phyloP scores from a whole-genome alignment of 2,888 invertebrate species.

The Athripsodes cinereus region DNA sequence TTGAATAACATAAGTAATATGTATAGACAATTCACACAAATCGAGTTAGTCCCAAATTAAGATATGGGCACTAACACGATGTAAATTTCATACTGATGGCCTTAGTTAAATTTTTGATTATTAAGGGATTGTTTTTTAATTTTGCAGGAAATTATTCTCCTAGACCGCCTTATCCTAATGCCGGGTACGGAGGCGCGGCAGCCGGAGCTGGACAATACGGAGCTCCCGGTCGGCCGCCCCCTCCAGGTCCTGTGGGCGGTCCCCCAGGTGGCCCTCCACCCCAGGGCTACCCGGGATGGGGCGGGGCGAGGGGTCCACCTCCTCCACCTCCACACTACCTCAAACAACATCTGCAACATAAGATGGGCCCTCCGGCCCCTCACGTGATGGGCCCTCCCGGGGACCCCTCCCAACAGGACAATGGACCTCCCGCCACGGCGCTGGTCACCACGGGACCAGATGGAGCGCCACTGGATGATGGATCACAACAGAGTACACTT shows the following conservation, averaged over 20 bases:
- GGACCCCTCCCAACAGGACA: conserved; percentile 52
- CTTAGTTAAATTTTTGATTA: too few species aligned
- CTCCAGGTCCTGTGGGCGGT: conserved; percentile 30
- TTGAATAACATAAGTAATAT: too few species aligned
- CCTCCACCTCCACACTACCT: conserved; percentile 29
- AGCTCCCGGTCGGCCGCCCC: conserved; percentile 25
- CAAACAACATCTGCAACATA: conserved; percentile 35
- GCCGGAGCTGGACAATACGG: conserved; percentile 44
- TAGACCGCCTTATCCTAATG: conserved; percentile 51
- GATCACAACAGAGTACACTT: conserved; percentile 86
- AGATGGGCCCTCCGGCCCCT: conserved; percentile 55
- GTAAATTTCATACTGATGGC: too few species aligned
- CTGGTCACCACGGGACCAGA: conserved; percentile 88
- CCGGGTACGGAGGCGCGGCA: conserved; percentile 52
- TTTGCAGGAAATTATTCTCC: conserved; percentile 38
- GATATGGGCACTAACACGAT: too few species aligned
- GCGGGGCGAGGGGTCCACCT: conserved; percentile 33
- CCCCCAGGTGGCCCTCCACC: conserved; percentile 46
- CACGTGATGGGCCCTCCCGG: conserved; percentile 42
- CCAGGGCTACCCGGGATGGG: conserved; percentile 31
- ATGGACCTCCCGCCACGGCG: conserved; percentile 67
- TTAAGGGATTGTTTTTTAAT: background rate
- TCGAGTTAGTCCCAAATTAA: too few species aligned
- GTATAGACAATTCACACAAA: too few species aligned
- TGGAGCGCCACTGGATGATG: conserved; percentile 83